Conservation (phyloP, 2,888 invertebrate species). For the Eumacrocentrus americanus region DNA sequence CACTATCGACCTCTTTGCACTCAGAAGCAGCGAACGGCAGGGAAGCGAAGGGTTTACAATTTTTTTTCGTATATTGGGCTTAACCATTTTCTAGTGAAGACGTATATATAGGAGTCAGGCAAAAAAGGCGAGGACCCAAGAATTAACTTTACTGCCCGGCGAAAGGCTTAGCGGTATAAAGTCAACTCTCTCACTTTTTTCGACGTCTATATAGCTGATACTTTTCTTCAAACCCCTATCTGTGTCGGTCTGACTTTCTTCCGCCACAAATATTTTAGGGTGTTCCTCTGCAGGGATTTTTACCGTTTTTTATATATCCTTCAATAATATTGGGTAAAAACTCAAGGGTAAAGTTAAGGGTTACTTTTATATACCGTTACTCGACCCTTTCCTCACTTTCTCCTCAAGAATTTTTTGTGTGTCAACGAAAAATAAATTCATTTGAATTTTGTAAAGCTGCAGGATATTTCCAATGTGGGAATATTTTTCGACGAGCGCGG, state of each 20-base stretch:
- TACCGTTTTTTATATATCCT: slow-evolving; percentile 23
- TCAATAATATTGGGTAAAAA: background rate
- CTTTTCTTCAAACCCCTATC: slow-evolving; percentile 22
- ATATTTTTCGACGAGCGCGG: background rate
- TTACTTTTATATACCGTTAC: slow-evolving; percentile 13
- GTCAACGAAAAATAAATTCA: background rate
- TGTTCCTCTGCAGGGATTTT: slow-evolving; percentile 20
- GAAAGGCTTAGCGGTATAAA: slow-evolving; percentile 57
- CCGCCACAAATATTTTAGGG: slow-evolving; percentile 7
- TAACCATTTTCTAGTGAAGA: slow-evolving; percentile 19
- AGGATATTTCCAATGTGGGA: background rate
- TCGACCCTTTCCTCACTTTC: slow-evolving; percentile 2
- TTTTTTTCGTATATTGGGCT: too few relatives aligned
- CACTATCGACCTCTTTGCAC: background rate
- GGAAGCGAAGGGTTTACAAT: slow-evolving; percentile 26
- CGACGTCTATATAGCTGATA: background rate
- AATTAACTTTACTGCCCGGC: slow-evolving; percentile 53
- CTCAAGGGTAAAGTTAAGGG: background rate
- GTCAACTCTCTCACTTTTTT: slow-evolving; percentile 49
- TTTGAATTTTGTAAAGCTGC: background rate
- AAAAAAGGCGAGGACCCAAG: slow-evolving; percentile 21
- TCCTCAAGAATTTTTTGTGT: background rate
- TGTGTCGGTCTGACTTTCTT: slow-evolving; percentile 14
- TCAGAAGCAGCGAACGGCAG: background rate
- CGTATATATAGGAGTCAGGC: background rate